phyloP scores from a whole-genome alignment of 2,113 vertebrate species.

The human region DNA sequence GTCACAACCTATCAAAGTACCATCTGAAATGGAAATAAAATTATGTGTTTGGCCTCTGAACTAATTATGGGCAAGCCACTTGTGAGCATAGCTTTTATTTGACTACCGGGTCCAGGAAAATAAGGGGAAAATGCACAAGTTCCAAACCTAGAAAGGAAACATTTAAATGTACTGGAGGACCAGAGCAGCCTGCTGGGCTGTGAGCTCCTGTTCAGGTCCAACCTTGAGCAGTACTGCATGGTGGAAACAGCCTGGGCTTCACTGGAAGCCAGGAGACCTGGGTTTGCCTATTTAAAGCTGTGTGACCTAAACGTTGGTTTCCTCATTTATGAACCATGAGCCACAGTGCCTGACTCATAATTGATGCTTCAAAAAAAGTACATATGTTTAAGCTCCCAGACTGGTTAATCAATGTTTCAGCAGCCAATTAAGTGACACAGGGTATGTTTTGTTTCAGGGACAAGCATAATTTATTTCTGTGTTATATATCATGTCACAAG shows the following conservation, averaged over 20 bases:
- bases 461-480: conserved; percentile 78
- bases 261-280: background rate
- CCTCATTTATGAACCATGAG: background rate
- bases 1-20: background rate
- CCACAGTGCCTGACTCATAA: background rate
- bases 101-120: background rate
- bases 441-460: conserved; percentile 64
- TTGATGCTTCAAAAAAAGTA: background rate
- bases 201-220: background rate
- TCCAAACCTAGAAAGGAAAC: background rate
- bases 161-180: background rate
- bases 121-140: background rate
- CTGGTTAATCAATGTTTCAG: conserved; percentile 39
- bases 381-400: background rate
- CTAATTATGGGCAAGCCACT: background rate
- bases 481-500: conserved; percentile 58
- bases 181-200: background rate
- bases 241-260: background rate
- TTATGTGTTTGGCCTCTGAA: background rate
- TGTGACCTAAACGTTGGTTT: background rate
- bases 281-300: background rate
- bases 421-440: conserved; percentile 69
- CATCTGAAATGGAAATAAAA: background rate
- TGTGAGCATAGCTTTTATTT: background rate
- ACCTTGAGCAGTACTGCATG: background rate